A percentile compares a stretch with the other conserved stretches of the same genome.
These are phyloP conservation scores for Lepidochrysops patricia DNA, from an alignment of 2,888 invertebrate species.

Conservation along the genomic window DNA sequence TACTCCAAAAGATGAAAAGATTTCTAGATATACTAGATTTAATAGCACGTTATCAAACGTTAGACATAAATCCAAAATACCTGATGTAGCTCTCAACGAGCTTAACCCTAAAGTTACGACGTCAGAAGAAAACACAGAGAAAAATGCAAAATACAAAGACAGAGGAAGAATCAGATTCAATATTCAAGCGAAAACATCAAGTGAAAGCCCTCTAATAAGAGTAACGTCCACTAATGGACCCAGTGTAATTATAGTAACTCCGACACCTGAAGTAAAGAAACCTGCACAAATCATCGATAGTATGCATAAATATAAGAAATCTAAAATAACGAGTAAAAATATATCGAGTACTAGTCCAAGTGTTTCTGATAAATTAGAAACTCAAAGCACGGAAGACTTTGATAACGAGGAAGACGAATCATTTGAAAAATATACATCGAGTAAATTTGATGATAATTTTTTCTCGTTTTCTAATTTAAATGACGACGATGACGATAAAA, in stretches of 20 bases:
- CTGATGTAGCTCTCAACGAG: slow-evolving; percentile 57
- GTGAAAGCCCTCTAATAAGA: slow-evolving; percentile 39
- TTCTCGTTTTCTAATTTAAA: slow-evolving; percentile 65
- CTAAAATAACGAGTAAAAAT: slow-evolving; percentile 42
- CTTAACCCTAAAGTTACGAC: slow-evolving; percentile 53
- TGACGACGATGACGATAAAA: slow-evolving; percentile 47
- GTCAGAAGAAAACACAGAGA: slow-evolving; percentile 59
- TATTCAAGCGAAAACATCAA: slow-evolving; percentile 40
- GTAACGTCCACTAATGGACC: slow-evolving; percentile 39
- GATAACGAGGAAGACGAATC: slow-evolving; percentile 37
- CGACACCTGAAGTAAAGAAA: slow-evolving; percentile 58
- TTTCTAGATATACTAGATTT: slow-evolving; percentile 33
- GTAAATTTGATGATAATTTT: slow-evolving; percentile 68
- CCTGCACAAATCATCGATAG: slow-evolving; percentile 55
- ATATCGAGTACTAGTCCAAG: slow-evolving; percentile 39
- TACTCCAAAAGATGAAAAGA: slow-evolving; percentile 41
- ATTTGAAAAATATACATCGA: slow-evolving; percentile 62
- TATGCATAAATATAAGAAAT: slow-evolving; percentile 53
- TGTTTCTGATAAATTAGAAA: slow-evolving; percentile 30
- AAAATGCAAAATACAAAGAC: slow-evolving; percentile 65
- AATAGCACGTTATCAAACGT: slow-evolving; percentile 37
- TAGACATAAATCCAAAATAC: slow-evolving; percentile 39
- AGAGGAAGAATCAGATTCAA: slow-evolving; percentile 57
- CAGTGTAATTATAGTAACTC: slow-evolving; percentile 52
- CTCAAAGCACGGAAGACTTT: slow-evolving; percentile 32